Base-by-base conservation (phyloP, 2,797 vertebrate genomes). In the Harpagifer antarcticus region DNA sequence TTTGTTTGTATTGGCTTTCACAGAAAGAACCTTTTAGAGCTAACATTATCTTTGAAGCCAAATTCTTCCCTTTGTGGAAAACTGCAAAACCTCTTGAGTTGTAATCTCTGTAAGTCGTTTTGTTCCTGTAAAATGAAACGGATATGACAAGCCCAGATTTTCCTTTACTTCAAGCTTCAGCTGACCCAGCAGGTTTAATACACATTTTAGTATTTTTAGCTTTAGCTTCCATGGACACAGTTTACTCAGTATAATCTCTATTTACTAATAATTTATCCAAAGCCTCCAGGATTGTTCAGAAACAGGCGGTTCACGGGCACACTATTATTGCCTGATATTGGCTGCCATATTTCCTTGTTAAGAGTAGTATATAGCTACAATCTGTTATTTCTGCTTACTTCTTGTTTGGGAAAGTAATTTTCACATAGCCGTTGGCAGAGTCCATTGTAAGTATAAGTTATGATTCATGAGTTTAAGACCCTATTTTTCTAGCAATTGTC, bases 231-330 rank as follows among this genome's bases (percentile, higher is more conserved):
- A 27, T 27, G 27, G 27, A 27, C 27, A 27, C 27, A 27, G 27
- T 0, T 27, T 27, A 27, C 27, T 27, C 27, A 27, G 4, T 27
- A 27, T 27, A 27, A 27, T 27, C 27, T 27, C 27, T 27, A 27
- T 27, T 27, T 27, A 27, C 47, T 78, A 45, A 65, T 65, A 3
- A 59, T 82, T 85, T 69, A 85, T 65, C 59, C 69, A 9, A 68
- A 75, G 42, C 20, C 17, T 62, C 57, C 33, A 9, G 70, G 42
- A 60, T 55, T 75, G 68, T 64, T 75, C 50, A 57, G 54, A 67
- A 55, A 77, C 50, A 44, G 55, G 63, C n/a, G n/a, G 27, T 62
- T 74, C 61, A 72, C 79, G 73, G 0, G 0, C 4, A 27, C 27
- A 27, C 4, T 27, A 27, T 27, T 27, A 27, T 27, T 27, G 27